These are phyloP conservation scores for Lethenteron reissneri DNA, from an alignment of 2,113 vertebrate genomes.

Conservation along the genomic window DNA sequence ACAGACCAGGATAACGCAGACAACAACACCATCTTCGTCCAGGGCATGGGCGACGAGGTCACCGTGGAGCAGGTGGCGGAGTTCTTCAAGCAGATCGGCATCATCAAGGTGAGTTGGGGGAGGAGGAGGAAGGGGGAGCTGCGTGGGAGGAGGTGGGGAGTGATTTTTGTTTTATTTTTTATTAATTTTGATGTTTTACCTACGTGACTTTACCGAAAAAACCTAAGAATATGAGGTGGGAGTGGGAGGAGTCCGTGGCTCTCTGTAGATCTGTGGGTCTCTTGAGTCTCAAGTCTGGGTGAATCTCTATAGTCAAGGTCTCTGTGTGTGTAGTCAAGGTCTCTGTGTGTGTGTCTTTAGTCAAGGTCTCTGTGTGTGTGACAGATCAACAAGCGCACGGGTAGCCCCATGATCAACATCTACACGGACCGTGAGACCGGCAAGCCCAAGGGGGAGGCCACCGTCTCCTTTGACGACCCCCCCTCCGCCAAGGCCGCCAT, in stretches of 20 bases:
- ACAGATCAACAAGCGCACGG: slow-evolving; percentile 88
- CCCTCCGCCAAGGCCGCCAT: slow-evolving; percentile 95
- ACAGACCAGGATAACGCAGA: slow-evolving; percentile 73
- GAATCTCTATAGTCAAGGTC: no score
- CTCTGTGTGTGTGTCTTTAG: background rate
- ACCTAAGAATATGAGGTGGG: no score
- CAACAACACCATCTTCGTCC: slow-evolving; percentile 98
- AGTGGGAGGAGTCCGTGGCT: no score
- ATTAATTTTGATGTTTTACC: no score
- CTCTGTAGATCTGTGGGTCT: no score
- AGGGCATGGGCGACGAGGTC: slow-evolving; percentile 68
- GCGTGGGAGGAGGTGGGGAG: no score
- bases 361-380: background rate
- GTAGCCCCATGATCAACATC: slow-evolving; percentile 81
- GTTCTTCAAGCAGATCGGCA: slow-evolving; percentile 91
- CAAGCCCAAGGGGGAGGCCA: slow-evolving; percentile 71
- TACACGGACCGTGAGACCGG: slow-evolving; percentile 76
- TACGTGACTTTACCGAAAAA: no score
- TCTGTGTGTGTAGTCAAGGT: no score
- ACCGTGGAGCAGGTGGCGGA: slow-evolving; percentile 76
- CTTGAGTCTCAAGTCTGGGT: no score
- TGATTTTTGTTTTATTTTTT: no score
- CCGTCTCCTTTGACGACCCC: slow-evolving; percentile 89
- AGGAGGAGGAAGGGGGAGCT: no score
- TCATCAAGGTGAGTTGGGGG: slow-evolving; percentile 52